Base-by-base conservation (phyloP, 2,113 vertebrate genomes). In the Xenopus tropicalis region DNA sequence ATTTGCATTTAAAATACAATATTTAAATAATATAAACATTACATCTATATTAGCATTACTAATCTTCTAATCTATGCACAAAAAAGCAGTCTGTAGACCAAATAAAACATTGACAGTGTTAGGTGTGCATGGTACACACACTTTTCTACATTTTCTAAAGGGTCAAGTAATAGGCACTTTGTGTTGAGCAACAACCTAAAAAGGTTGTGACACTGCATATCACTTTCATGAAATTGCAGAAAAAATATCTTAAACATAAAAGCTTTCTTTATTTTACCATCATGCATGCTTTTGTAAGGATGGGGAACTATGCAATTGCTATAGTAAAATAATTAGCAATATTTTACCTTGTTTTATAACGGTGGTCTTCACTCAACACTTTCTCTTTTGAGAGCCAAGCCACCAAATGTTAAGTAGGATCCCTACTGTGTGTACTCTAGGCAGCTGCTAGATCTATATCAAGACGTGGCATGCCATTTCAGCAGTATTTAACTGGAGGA, bases 381-480 rank as follows among this genome's bases (percentile, higher is more conserved):
- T 68, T 23, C 67, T 74, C 65, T 52, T 52, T 58, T 75, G 37
- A 62, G 58, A 43, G 66, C 20, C n/a, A 43, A 69, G 16, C 66
- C 59, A 69, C 62, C 66, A 69, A 57, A 69, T 61, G 67, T 69
- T 81, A 72, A 83, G 78, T 72, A 17, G 83, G 69, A 81, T 81
- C 84, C 86, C 81, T 82, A 83, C 59, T 73, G 1, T 79, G 77
- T 65, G 68, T 70, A 73, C 71, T 68, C 16, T 81, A 61, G 78
- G 75, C 83, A 86, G 83, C 79, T 81, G 84, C 77, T 71, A 82
- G 79, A 77, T 70, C 71, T 78, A 82, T 74, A 82, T 84, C 79
- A 86, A 74, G 67, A 79, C 51, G 66, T 80, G 3, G 78, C 85
- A 82, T 52, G 72, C 67, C 77, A 85, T 85, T 80, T 81, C 77